Conservation (phyloP, 2,113 vertebrate species). For the Elaphurus davidianus region DNA sequence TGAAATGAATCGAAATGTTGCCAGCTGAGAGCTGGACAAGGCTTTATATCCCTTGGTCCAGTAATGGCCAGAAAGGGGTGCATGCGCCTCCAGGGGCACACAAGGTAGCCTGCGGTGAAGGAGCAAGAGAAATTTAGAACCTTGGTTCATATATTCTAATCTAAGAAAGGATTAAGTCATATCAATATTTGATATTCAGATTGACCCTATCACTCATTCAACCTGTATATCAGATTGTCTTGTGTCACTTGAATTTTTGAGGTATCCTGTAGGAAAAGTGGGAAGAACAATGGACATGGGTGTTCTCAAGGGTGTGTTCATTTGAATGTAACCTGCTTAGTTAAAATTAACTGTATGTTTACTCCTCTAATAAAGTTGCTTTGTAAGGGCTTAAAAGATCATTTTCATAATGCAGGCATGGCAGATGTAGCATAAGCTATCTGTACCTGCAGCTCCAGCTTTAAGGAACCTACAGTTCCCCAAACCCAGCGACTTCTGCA, state of each 20-base stretch:
- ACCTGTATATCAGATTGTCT: background rate
- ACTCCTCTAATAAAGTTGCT: background rate
- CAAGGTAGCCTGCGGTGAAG: no score
- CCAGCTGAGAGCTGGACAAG: background rate
- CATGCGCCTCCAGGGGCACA: accelerated
- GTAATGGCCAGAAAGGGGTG: no score
- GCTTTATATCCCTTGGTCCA: background rate
- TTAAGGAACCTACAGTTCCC: background rate
- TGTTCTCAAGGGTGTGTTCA: background rate
- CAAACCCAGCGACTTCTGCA: background rate
- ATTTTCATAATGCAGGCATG: background rate
- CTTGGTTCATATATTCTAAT: background rate
- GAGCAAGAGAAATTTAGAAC: background rate
- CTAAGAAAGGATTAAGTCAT: background rate
- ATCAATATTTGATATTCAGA: background rate
- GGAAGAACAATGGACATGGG: background rate
- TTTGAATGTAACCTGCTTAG: background rate
- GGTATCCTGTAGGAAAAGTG: background rate
- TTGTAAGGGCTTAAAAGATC: background rate
- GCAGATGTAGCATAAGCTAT: no score
- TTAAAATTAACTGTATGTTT: background rate
- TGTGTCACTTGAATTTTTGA: background rate
- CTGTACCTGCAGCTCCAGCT: background rate
- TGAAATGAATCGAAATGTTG: background rate
- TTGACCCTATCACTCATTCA: background rate